A percentile compares a stretch with the other conserved stretches of the same genome.
These are phyloP conservation scores for Sebastes matsubarae DNA, from an alignment of 2,797 vertebrate genomes.

Conservation along the genomic window DNA sequence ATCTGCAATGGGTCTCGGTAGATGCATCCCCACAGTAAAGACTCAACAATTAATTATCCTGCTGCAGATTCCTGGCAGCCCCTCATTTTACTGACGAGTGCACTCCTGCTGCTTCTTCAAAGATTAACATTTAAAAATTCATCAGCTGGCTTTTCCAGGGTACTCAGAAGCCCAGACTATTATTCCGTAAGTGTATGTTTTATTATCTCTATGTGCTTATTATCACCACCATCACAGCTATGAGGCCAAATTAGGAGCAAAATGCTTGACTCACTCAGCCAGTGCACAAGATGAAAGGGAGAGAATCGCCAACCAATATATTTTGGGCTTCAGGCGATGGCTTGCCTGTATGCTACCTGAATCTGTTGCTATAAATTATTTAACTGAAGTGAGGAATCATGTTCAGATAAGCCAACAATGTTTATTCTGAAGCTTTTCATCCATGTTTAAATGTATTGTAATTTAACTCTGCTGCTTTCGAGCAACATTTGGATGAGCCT, in stretches of 20 bases:
- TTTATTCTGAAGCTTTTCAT: not conserved
- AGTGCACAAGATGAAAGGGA: conserved; percentile 23
- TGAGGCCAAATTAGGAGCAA: conserved; percentile 51
- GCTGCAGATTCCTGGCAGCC: conserved; percentile 78
- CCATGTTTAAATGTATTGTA: not conserved
- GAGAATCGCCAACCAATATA: conserved; percentile 19
- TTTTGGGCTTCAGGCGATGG: conserved; percentile 9
- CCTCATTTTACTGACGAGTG: conserved; percentile 78
- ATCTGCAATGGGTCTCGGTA: conserved; percentile 83
- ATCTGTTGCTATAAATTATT: not conserved
- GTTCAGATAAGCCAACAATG: not conserved
- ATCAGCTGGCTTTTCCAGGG: conserved; percentile 76
- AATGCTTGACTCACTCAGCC: conserved; percentile 47
- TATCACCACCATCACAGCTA: conserved; percentile 63
- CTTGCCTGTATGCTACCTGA: conserved; percentile 1
- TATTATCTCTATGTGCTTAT: conserved; percentile 71
- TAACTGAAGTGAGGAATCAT: not conserved
- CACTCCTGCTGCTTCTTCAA: conserved; percentile 80
- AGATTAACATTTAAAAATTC: conserved; percentile 83
- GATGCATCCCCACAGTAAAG: conserved; percentile 80
- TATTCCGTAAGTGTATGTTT: conserved; percentile 69
- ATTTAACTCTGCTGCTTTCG: conserved; percentile 19
- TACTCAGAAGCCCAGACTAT: conserved; percentile 64
- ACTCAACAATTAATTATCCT: conserved; percentile 87
- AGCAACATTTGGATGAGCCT: conserved; percentile 8